These are phyloP conservation scores for Amiota minor DNA, from an alignment of 2,888 invertebrate genomes.

Conservation along the genomic window DNA sequence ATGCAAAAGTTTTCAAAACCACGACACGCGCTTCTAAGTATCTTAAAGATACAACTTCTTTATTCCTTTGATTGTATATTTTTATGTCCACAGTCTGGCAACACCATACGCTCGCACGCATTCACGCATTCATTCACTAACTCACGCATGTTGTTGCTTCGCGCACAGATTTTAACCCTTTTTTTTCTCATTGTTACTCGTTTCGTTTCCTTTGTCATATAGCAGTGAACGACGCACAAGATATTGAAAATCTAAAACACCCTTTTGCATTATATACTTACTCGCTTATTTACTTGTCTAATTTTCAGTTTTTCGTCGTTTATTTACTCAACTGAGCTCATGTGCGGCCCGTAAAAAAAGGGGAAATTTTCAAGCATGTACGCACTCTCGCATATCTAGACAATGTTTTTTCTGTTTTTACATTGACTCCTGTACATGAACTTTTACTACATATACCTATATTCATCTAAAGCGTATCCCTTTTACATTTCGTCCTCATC, in stretches of 20 bases:
- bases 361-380: conserved; percentile 62
- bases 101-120: conserved; percentile 51
- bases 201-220: too few relatives aligned
- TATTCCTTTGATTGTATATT: conserved; percentile 60
- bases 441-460: not conserved
- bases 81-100: conserved; percentile 57
- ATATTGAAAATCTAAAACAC: not conserved
- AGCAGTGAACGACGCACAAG: conserved; percentile 47
- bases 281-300: conserved; percentile 26
- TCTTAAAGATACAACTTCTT: conserved; percentile 39
- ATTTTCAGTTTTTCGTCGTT: conserved; percentile 9
- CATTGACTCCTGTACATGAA: conserved; percentile 10
- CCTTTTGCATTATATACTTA: conserved; percentile 38
- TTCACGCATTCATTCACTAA: conserved; percentile 37
- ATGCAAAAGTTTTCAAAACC: conserved; percentile 41
- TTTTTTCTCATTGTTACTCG: conserved; percentile 24
- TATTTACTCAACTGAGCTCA: conserved; percentile 21
- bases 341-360: conserved; percentile 42
- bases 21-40: conserved; percentile 51
- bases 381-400: conserved; percentile 52
- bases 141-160: conserved; percentile 54
- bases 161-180: conserved; percentile 66
- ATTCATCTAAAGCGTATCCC: conserved; percentile 7
- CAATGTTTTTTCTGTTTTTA: conserved; percentile 24
- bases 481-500: conserved; percentile 7